Evolutionary conservation across 2,113 vertebrate species (phyloP).

Genomic region (Ophthalmolycus amberensis): DNA sequence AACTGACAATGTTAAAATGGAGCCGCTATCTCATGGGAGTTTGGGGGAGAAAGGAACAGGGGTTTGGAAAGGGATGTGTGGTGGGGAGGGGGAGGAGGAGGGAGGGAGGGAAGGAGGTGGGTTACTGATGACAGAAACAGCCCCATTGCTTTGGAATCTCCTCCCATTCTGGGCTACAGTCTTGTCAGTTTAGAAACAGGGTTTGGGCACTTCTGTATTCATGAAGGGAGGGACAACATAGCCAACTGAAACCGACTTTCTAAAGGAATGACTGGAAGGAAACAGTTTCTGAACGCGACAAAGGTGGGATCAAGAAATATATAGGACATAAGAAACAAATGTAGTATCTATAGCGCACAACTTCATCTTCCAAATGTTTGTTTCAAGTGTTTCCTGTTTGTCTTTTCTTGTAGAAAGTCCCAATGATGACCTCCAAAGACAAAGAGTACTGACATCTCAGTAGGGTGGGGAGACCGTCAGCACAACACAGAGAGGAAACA

Average conservation of each 20-base stretch:
- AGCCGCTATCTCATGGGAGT: slow-evolving; percentile 57
- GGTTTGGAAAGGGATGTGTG: slow-evolving; percentile 58
- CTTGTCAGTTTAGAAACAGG: slow-evolving; percentile 53
- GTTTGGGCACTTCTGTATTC: slow-evolving; percentile 62
- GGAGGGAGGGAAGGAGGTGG: slow-evolving; percentile 30
- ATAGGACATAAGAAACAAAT: neutral
- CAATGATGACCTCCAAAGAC: slow-evolving; percentile 49
- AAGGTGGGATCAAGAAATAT: neutral
- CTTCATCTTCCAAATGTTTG: neutral
- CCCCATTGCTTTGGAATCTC: slow-evolving; percentile 75
- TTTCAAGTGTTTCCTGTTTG: slow-evolving; percentile 14
- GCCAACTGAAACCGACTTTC: neutral
- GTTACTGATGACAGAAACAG: slow-evolving; percentile 72
- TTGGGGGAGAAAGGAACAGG: slow-evolving; percentile 53
- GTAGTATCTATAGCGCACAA: neutral
- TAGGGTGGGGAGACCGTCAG: slow-evolving; percentile 32
- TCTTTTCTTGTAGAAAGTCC: slow-evolving; percentile 45
- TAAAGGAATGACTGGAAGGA: slow-evolving; percentile 3
- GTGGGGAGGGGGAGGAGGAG: slow-evolving; percentile 45
- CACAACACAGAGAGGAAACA: slow-evolving; percentile 44
- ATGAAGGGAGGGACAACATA: slow-evolving; percentile 36
- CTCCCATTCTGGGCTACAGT: slow-evolving; percentile 68
- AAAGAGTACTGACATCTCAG: slow-evolving; percentile 52
- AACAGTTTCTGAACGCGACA: slow-evolving; percentile 9
- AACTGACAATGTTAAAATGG: slow-evolving; percentile 54